Base-by-base conservation (phyloP, 2,888 invertebrate species). In the Malthinus flaveolus region DNA sequence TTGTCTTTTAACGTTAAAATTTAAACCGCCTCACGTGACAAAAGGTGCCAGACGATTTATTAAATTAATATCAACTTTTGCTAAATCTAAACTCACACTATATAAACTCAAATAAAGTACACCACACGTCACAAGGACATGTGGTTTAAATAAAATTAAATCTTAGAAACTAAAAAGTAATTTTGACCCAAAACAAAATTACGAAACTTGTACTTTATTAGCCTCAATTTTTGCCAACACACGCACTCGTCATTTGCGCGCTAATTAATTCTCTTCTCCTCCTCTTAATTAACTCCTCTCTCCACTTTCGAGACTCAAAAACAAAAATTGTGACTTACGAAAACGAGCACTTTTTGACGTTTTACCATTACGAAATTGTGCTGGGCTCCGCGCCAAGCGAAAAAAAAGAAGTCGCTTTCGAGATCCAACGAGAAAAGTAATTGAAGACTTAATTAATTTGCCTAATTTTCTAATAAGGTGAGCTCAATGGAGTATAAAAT, bases 401-500 rank as follows among this genome's bases (percentile, higher is more conserved):
- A 42, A 42, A 42, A 15, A 15, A 34, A 42, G 39, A 15, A 12
- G 15, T 13, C 37, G 37, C 9, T 8, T 12, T 37, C 15, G 12
- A 37, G n/a, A n/a, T n/a, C n/a, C 23, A 23, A 23, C 32, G n/a
- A 12, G 12, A 51, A 10, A 35, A 23, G 39, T 42, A 23, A 23
- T 15, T 42, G 39, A 42, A 42, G n/a, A 37, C 58, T 46, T 33
- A 53, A 60, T 55, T 62, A 57, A 59, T 51, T 56, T 34, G 59
- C 53, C 61, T 61, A 69, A 66, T 59, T 56, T 42, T 61, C 68
- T 67, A 68, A 70, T 70, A 68, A 69, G 69, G 68, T 63, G 71
- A 67, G 71, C 68, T 23, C 23, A 69, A 69, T 70, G 71, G 72
- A 71, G 70, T 68, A 71, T 73, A 68, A 74, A 75, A 75, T 74